Percentiles rank a stretch among this genome's conserved stretches.
phyloP scores from a whole-genome alignment of 2,888 invertebrate species.

The Cheilosia vulpina region DNA sequence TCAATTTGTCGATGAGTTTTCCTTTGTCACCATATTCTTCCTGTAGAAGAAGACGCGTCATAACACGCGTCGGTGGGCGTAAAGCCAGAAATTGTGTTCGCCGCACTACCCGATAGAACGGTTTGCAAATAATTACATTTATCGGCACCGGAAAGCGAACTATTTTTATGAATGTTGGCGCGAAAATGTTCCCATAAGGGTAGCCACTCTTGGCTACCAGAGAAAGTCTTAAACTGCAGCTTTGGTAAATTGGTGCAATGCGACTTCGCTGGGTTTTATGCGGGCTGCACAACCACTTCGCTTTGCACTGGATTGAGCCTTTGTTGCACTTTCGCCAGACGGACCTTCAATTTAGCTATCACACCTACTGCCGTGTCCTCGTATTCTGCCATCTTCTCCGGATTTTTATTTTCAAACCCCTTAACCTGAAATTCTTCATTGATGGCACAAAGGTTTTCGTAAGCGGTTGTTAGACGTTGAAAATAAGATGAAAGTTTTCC shows the following conservation, averaged over 20 bases:
- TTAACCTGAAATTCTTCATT: too few relatives aligned
- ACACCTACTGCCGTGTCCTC: too few relatives aligned
- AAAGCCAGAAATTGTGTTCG: constrained; percentile 4
- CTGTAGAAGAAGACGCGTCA: not conserved
- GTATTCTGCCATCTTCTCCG: too few relatives aligned
- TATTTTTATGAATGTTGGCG: not conserved
- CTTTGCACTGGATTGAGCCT: too few relatives aligned
- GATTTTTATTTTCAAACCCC: too few relatives aligned
- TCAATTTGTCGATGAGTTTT: constrained; percentile 16
- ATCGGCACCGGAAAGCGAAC: not conserved
- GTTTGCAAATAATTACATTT: constrained; percentile 14
- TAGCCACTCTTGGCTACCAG: constrained; percentile 2
- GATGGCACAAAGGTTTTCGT: too few relatives aligned
- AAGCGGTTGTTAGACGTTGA: too few relatives aligned
- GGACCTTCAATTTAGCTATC: too few relatives aligned
- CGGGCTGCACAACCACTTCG: too few relatives aligned
- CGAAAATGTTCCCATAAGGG: constrained; percentile 11
- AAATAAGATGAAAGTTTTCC: too few relatives aligned
- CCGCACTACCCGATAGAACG: constrained; percentile 6
- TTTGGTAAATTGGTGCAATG: not conserved
- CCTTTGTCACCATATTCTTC: constrained; percentile 5
- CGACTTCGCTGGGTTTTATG: not conserved
- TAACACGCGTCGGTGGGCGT: constrained; percentile 13
- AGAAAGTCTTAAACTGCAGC: not conserved
- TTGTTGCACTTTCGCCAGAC: too few relatives aligned